Conservation (phyloP, 2,113 vertebrate species). For the Pavo muticus region DNA sequence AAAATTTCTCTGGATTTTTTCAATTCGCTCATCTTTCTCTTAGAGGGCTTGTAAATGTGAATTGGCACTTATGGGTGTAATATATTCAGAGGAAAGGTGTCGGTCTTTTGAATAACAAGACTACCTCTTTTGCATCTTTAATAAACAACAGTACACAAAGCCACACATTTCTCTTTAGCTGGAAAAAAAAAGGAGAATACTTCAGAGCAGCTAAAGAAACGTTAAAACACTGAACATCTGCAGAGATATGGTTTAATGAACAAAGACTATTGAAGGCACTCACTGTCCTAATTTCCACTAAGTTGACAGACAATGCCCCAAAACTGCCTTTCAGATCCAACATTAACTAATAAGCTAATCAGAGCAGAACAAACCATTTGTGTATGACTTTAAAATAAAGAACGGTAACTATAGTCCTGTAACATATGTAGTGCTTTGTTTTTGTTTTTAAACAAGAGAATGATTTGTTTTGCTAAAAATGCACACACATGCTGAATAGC, state of each 20-base stretch:
- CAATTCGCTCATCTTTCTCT: background rate
- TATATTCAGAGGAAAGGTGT: slow-evolving; percentile 26
- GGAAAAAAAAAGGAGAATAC: slow-evolving; percentile 22
- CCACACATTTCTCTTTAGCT: slow-evolving; percentile 53
- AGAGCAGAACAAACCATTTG: slow-evolving; percentile 81
- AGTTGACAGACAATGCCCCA: slow-evolving; percentile 81
- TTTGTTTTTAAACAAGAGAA: slow-evolving; percentile 65
- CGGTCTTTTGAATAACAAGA: slow-evolving; percentile 10
- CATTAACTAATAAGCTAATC: slow-evolving; percentile 83
- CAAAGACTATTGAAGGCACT: slow-evolving; percentile 81
- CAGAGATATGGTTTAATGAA: slow-evolving; percentile 81
- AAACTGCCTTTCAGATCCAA: slow-evolving; percentile 79
- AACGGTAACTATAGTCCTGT: slow-evolving; percentile 49
- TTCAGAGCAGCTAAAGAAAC: slow-evolving; percentile 67
- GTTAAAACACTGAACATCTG: slow-evolving; percentile 79
- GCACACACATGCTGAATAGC: slow-evolving; percentile 58
- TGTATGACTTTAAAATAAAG: slow-evolving; percentile 69
- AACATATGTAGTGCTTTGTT: slow-evolving; percentile 31
- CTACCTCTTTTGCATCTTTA: slow-evolving; percentile 37
- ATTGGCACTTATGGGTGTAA: background rate
- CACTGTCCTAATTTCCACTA: slow-evolving; percentile 81
- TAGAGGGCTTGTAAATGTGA: background rate
- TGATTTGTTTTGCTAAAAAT: slow-evolving; percentile 65
- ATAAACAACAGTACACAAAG: background rate
- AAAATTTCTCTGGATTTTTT: slow-evolving; percentile 1